Evolutionary conservation across 2,113 vertebrate species (phyloP), one percentile per base, ranked within the genome.

Genomic region (Strigops habroptila): DNA sequence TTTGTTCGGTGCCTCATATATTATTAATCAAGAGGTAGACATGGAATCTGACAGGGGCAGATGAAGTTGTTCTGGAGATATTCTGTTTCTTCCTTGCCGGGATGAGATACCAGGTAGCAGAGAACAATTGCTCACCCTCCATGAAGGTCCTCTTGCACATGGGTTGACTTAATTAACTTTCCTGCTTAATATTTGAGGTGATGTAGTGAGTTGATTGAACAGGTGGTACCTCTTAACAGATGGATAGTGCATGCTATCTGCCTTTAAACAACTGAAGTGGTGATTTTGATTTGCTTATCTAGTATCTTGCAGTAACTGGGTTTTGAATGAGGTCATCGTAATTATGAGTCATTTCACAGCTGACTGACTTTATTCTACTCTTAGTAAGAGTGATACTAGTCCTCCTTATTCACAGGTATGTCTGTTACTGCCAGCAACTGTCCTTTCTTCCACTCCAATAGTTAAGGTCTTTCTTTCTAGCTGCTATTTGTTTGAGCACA

Each of bases 291-390:
- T 93, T 94, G 91, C 87, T 85, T 94, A 63, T 81, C 82, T 91
- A 76, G 41, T 93, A 22, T 90, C 91, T 93, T 83, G 28, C 82
- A 90, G 43, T 86, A 93, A 74, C 88, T 90, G 71, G 59, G 78
- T 82, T 91, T 97, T 85, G 78, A 92, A 95, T 75, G 64, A 90
- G 95, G 93, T 91, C 85, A 81, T 93, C 52, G 81, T 96, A 91
- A 91, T 97, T 96, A 95, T 86, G 85, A 95, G 75, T 93, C 33
- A 88, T 94, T 96, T 96, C 92, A 90, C 91, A 94, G 90, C 83
- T 91, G 82, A 95, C 39, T 90, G 82, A 68, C 55, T 94, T 91
- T 93, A 95, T 96, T 92, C 79, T 91, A 59, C 93, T 91, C 25
- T 82, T 82, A 91, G 37, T 63, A 59, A 86, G 90, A 89, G 60